Evolutionary conservation across 2,797 vertebrate species (phyloP), one percentile per base, ranked within the genome.

Genomic region (Ibycter americanus): DNA sequence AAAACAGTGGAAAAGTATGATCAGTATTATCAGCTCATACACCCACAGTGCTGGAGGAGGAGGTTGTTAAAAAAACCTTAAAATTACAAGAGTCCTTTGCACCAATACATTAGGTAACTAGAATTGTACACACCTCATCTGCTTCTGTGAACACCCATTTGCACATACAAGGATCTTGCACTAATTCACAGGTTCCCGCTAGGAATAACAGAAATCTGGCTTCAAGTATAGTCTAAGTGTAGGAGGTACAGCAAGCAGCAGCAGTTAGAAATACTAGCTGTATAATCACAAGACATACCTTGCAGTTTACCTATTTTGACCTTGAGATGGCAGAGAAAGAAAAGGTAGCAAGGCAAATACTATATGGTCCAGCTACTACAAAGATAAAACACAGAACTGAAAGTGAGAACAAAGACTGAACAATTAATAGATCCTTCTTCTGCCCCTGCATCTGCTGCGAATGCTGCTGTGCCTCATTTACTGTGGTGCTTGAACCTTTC

Each of bases 311-410:
- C 87, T 77, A 74, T 88, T 91, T 88, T 89, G 94, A 93, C 87
- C 87, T 93, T 91, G 92, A 96, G 87, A 85, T 61, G 82, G 44
- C 87, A 96, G 23, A 94, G 67, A 83, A 91, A 90, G 59, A 87
- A 74, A 89, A 92, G 72, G 58, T 68, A 92, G 40, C 42, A 47
- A 59, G 52, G 82, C 52, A 93, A 89, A 84, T 56, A 32, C 42
- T 92, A 36, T 31, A 78, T 71, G 32, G 76, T 87, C 70, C 62
- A 89, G 65, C 78, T 89, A 92, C 42, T 71, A 91, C 34, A 29
- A 65, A 94, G 87, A 85, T 58, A 61, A 38, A 83, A 78, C 52
- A 83, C 68, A 91, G 72, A 96, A 90, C 61, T 72, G 79, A 68
- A 97, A 96, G 72, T 74, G 38, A 83, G 76, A 95, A 86, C 52